Base-by-base conservation (phyloP, 2,113 vertebrate genomes). In the Tricholaema leucomelas region DNA sequence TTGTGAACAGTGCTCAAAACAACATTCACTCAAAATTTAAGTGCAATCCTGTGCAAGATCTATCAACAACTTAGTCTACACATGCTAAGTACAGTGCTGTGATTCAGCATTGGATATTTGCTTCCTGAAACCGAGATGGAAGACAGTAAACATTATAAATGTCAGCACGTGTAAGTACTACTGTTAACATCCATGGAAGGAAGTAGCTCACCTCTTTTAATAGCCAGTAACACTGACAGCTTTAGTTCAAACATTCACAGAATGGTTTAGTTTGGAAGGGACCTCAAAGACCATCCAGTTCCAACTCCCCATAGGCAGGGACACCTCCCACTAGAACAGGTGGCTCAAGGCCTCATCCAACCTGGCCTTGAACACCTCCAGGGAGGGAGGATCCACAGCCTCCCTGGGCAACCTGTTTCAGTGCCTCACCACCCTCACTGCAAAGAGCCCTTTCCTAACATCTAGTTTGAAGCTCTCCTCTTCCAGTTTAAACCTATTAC, bases 61-160 rank as follows among this genome's bases (percentile, higher is more conserved):
- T 63, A 28, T 12, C 52, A 44, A 61, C 1, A 13, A 63, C 31
- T 73, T 50, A 28, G 6, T 55, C 42, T 33, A 15, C 8, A 20
- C 2, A 25, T 12, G 13, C 38, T 64, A 4, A 0, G 2, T 15
- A 48, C 33, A 31, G 35, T 0, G 0, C 21, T 24, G 31, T 30
- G 67, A 66, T 13, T 50, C 3, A 10, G 15, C 40, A 19, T 31
- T 25, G 21, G 31, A 35, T 52, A 86, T 60, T 35, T 67, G 38
- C 18, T 23, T 78, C 48, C 48, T 48, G 44, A 67, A 90, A 78
- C 25, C 11, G 30, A 93, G 13, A 83, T 12, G 15, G 35, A 71
- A 81, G 24, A 56, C 18, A 67, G 15, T 52, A 76, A 61, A 71
- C 16, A 5, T 54, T 56, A 60, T 3, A 67, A 69, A 56, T 2